Conservation (phyloP, 2,113 vertebrate genomes). For the Mormyrus lacerda region DNA sequence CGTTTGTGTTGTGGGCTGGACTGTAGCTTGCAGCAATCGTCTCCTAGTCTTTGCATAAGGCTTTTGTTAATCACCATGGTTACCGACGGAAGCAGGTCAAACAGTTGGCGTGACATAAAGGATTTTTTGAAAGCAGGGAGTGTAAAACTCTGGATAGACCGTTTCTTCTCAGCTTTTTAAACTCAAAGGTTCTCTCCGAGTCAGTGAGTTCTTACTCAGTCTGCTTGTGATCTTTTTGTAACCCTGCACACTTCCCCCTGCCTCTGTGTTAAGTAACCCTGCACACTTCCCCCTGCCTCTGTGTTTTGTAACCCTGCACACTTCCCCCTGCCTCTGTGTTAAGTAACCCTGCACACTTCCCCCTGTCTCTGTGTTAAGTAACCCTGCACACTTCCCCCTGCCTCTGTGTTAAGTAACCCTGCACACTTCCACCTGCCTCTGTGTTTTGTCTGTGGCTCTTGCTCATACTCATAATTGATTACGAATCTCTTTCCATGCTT, state of each 20-base stretch:
- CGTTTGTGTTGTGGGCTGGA: not conserved
- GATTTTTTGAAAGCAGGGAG: not conserved
- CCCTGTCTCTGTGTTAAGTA: not conserved
- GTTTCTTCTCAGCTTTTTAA: not conserved
- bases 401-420: not conserved
- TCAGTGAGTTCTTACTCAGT: not conserved
- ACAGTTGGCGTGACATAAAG: not conserved
- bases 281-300: not conserved
- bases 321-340: not conserved
- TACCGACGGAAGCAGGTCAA: not conserved
- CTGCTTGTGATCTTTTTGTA: not conserved
- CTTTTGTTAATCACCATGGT: not conserved
- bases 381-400: not conserved
- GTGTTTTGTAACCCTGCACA: not conserved
- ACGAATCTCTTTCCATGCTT: not conserved
- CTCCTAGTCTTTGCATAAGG: not conserved
- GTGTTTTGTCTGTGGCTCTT: constrained; percentile 21
- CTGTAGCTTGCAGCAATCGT: not conserved
- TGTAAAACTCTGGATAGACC: not conserved
- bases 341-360: not conserved
- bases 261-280: not conserved
- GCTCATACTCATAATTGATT: constrained; percentile 13
- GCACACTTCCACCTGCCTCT: not conserved
- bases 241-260: not conserved
- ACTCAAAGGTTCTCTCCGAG: not conserved